Base-by-base conservation (phyloP, 2,888 invertebrate species). In the Acleris laterana region DNA sequence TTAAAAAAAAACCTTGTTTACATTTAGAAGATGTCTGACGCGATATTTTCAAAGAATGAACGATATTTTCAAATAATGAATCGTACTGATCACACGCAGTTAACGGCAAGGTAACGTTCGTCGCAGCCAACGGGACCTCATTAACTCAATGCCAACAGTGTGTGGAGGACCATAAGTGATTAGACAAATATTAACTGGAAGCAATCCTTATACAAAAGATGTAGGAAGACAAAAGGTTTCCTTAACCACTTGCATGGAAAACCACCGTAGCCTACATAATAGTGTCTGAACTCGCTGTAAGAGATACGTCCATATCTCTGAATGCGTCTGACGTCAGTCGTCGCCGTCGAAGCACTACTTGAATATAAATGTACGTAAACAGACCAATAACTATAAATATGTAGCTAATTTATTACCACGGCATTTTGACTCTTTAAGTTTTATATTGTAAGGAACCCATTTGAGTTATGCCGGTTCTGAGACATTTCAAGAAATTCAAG, bases 351-450 rank as follows among this genome's bases (percentile, higher is more conserved):
- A 20, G 53, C 46, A 46, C 46, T 32, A n/a, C 28, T 48, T 20
- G 48, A 48, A 46, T 48, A 6, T 53, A 48, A 53, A 53, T 22
- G 22, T 50, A 22, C 38, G 20, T 32, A 20, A 50, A 59, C 58
- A 32, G 42, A 46, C 19, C 46, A 19, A 16, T 52, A 44, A 46
- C 22, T 44, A 61, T 20, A 19, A 44, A 20, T 53, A 20, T 52
- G 17, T 46, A 46, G 53, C 62, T 19, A 19, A 60, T 61, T 61
- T 19, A 19, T 20, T 46, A 46, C 44, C 1, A n/a, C 60, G 44
- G 44, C 25, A 25, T 53, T 53, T 25, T 48, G 48, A 20, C 19
- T 48, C 11, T 46, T 38, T 13, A 38, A 13, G 4, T 38, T 13
- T 13, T 4, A 13, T 38, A 38, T 38, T 38, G 38, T 13, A 13